Conservation (phyloP, 2,113 vertebrate genomes). For the Lasiurus cinereus region DNA sequence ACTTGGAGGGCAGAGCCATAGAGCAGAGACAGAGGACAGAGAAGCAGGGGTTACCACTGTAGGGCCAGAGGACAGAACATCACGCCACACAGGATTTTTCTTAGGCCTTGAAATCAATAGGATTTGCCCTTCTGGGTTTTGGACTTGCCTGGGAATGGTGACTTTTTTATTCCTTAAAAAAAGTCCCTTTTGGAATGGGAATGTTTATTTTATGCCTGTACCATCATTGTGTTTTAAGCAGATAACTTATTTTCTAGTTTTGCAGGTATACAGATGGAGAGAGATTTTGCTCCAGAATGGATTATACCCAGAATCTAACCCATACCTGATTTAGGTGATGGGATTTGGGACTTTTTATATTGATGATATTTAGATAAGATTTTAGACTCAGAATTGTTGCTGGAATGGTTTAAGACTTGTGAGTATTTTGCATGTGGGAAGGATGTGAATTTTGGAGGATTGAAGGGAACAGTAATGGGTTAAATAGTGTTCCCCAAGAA, state of each 20-base stretch:
- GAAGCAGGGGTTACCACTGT: background rate
- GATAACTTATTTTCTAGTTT: background rate
- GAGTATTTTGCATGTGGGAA: background rate
- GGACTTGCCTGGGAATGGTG: background rate
- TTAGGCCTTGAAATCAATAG: background rate
- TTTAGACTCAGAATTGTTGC: slow-evolving; percentile 24
- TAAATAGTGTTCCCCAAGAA: background rate
- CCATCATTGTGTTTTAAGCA: background rate
- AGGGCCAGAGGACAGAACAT: background rate
- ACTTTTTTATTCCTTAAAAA: background rate
- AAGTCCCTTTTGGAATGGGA: background rate
- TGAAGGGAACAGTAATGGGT: background rate
- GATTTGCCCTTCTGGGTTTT: background rate
- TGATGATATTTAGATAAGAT: slow-evolving; percentile 7
- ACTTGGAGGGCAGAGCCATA: background rate
- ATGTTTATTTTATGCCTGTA: background rate
- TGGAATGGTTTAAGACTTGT: background rate
- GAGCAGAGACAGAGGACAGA: background rate
- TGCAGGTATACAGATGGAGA: background rate
- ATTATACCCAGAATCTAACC: background rate
- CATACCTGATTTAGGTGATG: background rate
- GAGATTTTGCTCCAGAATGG: background rate
- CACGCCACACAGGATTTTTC: background rate
- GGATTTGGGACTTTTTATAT: background rate
- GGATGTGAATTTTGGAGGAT: background rate